Conservation (phyloP, 1,140 invertebrate species). For the Akabosia matsudoensis region DNA sequence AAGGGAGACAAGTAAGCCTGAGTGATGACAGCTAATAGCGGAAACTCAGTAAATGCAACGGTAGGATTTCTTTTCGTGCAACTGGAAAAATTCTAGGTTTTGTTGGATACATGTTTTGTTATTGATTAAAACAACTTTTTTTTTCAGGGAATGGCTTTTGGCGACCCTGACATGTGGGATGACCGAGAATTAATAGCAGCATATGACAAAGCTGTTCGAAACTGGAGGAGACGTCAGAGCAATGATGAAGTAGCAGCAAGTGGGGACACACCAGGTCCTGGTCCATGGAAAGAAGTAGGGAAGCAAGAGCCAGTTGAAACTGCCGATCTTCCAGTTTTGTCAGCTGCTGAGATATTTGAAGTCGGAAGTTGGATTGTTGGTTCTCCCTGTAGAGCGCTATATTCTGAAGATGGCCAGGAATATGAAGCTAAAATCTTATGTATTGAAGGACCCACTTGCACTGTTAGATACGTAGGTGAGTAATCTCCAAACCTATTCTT, state of each 20-base stretch:
- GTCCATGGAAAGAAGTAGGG: not conserved
- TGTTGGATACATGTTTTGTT: not conserved
- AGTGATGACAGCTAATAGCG: no score
- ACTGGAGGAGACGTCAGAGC: conserved; percentile 28
- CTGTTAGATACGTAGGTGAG: conserved; percentile 12
- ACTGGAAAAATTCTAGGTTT: no score
- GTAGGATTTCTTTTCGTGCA: no score
- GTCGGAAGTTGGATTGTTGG: not conserved
- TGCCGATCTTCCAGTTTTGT: not conserved
- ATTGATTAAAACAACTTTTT: not conserved
- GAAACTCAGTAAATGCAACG: no score
- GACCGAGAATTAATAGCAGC: conserved; percentile 41
- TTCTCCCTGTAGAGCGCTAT: not conserved
- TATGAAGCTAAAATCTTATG: conserved; percentile 23
- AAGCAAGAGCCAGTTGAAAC: not conserved
- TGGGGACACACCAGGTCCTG: conserved; percentile 3
- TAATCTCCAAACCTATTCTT: no score
- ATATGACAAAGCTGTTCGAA: conserved; percentile 38
- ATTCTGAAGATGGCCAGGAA: not conserved
- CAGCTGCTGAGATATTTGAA: not conserved
- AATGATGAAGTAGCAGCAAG: not conserved
- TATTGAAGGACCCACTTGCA: not conserved
- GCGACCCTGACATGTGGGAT: conserved; percentile 33
- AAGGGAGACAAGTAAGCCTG: no score
- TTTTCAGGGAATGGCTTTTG: not conserved